Percentiles rank a stretch among this genome's conserved stretches.
phyloP scores from a whole-genome alignment of 2,113 vertebrate genomes.

The Hippocampus abdominalis region DNA sequence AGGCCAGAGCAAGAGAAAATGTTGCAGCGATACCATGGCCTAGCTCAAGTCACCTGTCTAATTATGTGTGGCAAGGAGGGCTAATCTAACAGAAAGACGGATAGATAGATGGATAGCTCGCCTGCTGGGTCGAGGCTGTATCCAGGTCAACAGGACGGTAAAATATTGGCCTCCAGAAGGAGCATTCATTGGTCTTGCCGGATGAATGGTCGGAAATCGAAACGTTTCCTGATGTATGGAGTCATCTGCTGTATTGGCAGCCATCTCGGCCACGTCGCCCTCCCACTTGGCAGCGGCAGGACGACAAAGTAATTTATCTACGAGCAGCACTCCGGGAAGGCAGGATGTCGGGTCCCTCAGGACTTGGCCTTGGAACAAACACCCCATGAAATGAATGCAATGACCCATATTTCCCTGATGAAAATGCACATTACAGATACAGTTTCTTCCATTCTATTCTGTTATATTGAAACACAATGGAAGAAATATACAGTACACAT shows the following conservation, averaged over 20 bases:
- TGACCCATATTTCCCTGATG: neutral
- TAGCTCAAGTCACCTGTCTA: too few relatives aligned
- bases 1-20: too few relatives aligned
- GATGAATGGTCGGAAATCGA: slow-evolving; percentile 41
- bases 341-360: neutral
- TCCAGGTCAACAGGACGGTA: slow-evolving; percentile 16
- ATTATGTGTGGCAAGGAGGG: too few relatives aligned
- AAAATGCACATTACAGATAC: neutral
- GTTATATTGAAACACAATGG: neutral
- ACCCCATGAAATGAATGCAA: neutral
- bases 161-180: slow-evolving; percentile 17
- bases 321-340: neutral
- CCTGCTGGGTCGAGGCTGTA: neutral
- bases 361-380: slow-evolving; percentile 2
- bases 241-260: slow-evolving; percentile 38
- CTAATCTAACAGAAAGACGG: neutral
- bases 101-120: neutral
- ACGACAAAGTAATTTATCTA: slow-evolving; percentile 2
- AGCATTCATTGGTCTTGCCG: slow-evolving; percentile 34
- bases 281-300: slow-evolving; percentile 4
- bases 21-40: too few relatives aligned
- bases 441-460: neutral
- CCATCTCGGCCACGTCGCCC: slow-evolving; percentile 8
- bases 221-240: slow-evolving; percentile 47
- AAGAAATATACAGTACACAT: neutral